These are phyloP conservation scores for Drosophila putrida DNA, from an alignment of 2,888 invertebrate species.

Conservation along the genomic window DNA sequence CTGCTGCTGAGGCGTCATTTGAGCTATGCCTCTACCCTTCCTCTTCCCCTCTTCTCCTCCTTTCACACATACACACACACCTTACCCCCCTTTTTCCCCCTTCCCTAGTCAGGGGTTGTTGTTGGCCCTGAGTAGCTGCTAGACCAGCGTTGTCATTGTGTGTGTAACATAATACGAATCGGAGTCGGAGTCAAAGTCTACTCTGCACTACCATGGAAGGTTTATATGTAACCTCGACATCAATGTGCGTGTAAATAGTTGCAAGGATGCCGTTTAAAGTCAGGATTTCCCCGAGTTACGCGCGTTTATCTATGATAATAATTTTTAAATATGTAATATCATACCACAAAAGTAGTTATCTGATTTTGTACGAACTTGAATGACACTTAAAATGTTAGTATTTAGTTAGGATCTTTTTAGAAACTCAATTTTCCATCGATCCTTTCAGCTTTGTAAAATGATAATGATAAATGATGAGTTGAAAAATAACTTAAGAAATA, in stretches of 20 bases:
- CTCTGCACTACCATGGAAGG: constrained; percentile 26
- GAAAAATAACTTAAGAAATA: no score
- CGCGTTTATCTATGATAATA: not conserved
- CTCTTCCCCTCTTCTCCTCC: not conserved
- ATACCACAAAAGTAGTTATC: not conserved
- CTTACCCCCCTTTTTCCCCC: not conserved
- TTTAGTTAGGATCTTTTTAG: no score
- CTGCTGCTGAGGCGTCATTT: constrained; percentile 77
- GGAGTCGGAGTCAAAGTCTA: constrained; percentile 11
- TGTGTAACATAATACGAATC: constrained; percentile 47
- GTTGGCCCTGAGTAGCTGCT: constrained; percentile 46
- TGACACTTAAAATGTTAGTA: not conserved
- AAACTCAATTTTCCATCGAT: not conserved
- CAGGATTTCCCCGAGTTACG: not conserved
- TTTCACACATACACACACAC: not conserved
- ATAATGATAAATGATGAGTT: not conserved
- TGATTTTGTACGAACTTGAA: not conserved
- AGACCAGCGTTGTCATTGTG: constrained; percentile 49
- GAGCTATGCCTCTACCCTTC: constrained; percentile 50
- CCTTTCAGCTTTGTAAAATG: not conserved
- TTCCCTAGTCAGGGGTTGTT: constrained; percentile 16
- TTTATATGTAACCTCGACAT: constrained; percentile 1
- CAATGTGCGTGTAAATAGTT: constrained; percentile 22
- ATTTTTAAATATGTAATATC: not conserved
- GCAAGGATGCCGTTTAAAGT: not conserved